Percentiles rank a stretch among this genome's conserved stretches.
Conservation (phyloP, 2,113 vertebrate species). For the Trogon melanurus region DNA sequence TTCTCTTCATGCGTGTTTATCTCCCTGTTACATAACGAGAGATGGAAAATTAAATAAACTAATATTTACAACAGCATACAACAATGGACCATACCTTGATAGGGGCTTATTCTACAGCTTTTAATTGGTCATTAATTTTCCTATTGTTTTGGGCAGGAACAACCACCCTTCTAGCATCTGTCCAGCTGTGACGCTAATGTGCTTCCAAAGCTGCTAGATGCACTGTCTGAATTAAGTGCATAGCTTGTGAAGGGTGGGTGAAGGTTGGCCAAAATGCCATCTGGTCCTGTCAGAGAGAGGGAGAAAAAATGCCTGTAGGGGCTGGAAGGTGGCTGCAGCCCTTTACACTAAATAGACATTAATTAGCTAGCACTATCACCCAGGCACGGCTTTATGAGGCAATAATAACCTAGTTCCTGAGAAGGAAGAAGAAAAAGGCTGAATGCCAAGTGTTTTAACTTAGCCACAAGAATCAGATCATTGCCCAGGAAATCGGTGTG, state of each 20-base stretch:
- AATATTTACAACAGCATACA: background rate
- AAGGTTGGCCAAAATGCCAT: constrained; percentile 19
- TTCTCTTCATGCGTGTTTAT: background rate
- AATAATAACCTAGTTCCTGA: background rate
- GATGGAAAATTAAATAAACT: background rate
- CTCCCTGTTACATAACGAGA: background rate
- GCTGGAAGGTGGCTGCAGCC: background rate
- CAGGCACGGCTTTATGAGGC: background rate
- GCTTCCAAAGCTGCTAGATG: background rate
- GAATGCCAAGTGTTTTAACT: background rate
- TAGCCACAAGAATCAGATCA: background rate
- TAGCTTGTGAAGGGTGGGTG: background rate
- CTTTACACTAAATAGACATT: constrained; percentile 29
- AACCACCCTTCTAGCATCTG: background rate
- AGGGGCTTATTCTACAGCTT: background rate
- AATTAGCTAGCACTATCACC: constrained; percentile 1
- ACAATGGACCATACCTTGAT: background rate
- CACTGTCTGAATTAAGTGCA: background rate
- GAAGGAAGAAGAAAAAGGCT: background rate
- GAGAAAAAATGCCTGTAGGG: background rate
- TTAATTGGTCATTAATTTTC: background rate
- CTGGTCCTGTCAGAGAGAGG: constrained; percentile 3
- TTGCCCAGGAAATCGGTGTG: background rate
- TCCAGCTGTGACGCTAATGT: background rate
- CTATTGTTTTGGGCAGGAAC: background rate